Evolutionary conservation across 2,113 vertebrate species (phyloP).

Genomic region (Sylvilagus bachmani): DNA sequence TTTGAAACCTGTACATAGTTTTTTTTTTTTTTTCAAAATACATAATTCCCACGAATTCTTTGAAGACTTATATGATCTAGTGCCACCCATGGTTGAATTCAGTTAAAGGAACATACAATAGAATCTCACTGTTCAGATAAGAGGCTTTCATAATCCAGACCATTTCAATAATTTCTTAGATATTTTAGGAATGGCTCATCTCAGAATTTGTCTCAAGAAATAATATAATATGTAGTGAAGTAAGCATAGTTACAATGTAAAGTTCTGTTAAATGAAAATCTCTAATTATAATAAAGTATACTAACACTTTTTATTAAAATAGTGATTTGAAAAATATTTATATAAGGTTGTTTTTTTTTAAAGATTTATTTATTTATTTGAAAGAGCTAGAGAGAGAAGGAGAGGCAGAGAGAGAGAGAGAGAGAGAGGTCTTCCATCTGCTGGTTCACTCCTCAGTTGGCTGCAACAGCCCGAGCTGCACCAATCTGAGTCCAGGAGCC

Average conservation of each 20-base stretch:
- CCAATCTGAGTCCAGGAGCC: too few relatives aligned
- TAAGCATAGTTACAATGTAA: neutral
- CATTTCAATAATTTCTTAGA: neutral
- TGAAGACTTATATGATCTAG: neutral
- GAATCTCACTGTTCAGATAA: neutral
- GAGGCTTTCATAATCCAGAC: neutral
- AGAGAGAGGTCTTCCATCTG: too few relatives aligned
- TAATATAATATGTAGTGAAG: neutral
- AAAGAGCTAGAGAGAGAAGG: too few relatives aligned
- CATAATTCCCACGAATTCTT: too few relatives aligned
- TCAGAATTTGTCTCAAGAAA: neutral
- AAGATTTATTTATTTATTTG: too few relatives aligned
- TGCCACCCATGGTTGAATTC: neutral
- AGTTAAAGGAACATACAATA: neutral
- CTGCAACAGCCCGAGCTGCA: too few relatives aligned
- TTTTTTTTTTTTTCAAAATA: too few relatives aligned
- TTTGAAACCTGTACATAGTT: too few relatives aligned
- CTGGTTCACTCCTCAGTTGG: too few relatives aligned
- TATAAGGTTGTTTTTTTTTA: neutral
- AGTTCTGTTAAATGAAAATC: neutral
- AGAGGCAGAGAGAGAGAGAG: too few relatives aligned
- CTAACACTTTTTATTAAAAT: neutral
- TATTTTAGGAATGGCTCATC: conserved; percentile 24
- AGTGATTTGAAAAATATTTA: neutral
- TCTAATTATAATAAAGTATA: neutral